Conservation (phyloP, 2,797 vertebrate species). For the Sardinella longiceps region DNA sequence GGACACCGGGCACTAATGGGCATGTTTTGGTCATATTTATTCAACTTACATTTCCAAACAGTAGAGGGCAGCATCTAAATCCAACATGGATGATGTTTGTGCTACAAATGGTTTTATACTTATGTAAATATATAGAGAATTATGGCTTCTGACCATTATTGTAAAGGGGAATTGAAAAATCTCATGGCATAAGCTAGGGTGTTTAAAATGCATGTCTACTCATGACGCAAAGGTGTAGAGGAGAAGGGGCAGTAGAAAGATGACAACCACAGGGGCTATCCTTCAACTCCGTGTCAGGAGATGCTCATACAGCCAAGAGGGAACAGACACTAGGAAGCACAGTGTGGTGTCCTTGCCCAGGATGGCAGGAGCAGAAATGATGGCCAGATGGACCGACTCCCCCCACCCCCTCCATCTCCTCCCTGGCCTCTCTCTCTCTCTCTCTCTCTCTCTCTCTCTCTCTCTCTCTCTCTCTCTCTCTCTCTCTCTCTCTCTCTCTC, state of each 20-base stretch:
- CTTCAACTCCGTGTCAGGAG: not conserved
- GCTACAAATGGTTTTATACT: not conserved
- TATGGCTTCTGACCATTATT: not conserved
- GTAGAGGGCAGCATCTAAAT: constrained; percentile 2
- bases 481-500: not conserved
- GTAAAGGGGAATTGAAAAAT: not conserved
- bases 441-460: not conserved
- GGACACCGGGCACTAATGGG: not conserved
- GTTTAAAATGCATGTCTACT: not conserved
- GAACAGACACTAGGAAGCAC: not conserved
- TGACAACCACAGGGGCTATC: not conserved
- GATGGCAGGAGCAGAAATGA: not conserved
- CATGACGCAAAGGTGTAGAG: not conserved
- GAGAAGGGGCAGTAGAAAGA: not conserved
- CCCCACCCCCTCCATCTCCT: too few species aligned
- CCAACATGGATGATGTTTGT: not conserved
- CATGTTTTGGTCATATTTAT: not conserved
- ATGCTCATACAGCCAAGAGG: not conserved
- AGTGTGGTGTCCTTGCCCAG: not conserved
- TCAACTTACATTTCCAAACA: not conserved
- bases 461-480: not conserved
- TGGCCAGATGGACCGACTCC: constrained; percentile 7
- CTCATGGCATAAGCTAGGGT: not conserved
- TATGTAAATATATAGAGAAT: not conserved
- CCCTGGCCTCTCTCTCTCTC: not conserved